Evolutionary conservation across 1,140 invertebrate genomes (phyloP), one percentile per base, ranked within the genome.

Genomic region (Lithobius niger): DNA sequence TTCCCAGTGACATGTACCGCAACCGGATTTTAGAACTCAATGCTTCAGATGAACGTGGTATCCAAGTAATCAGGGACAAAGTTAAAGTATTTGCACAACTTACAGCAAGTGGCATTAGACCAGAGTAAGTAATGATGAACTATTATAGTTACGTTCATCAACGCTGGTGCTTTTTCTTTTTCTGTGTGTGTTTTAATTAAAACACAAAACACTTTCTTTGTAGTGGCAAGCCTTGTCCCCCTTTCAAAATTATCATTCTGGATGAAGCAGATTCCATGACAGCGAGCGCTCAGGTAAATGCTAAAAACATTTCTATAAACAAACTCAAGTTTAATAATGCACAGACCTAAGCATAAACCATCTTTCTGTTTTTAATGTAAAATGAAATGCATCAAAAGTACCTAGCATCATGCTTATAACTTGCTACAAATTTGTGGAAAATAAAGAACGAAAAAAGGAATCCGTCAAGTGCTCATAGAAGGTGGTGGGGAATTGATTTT

Each of bases 261-360:
- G 97, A 99, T 73, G 97, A 99, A 76, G 96, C 96, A 1, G 97
- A 99, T 68, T 95, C 93, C 1, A 99, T 99, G 97, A 99, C 96
- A 15, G 55, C 53, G 18, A 65, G 69, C 49, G 78, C 79, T 25
- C 78, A 79, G 62, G 69, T 73, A 58, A 15, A n/a, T n/a, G n/a
- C n/a, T n/a, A n/a, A n/a, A n/a, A n/a, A n/a, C n/a, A n/a, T n/a
- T n/a, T n/a, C n/a, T n/a, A n/a, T n/a, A n/a, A n/a, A n/a, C n/a
- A n/a, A n/a, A n/a, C n/a, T n/a, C n/a, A n/a, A n/a, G n/a, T n/a
- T n/a, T n/a, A n/a, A n/a, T n/a, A n/a, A n/a, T n/a, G n/a, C n/a
- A n/a, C n/a, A n/a, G n/a, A n/a, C n/a, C n/a, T n/a, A n/a, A n/a
- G n/a, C n/a, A n/a, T n/a, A n/a, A n/a, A n/a, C n/a, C n/a, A n/a